Conservation (phyloP, 1,140 invertebrate species). For the Hormaphis cornu region DNA sequence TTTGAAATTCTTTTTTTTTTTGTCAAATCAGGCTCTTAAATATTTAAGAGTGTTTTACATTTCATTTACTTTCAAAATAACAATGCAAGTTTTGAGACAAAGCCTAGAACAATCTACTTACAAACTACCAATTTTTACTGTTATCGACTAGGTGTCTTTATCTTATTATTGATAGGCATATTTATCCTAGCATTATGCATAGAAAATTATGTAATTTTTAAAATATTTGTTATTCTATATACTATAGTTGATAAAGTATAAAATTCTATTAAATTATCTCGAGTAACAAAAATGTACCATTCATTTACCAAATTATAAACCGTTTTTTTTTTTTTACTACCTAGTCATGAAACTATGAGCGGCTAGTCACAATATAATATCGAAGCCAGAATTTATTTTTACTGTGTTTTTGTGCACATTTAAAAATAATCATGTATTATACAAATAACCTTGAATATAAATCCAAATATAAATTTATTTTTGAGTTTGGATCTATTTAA, state of each 20-base stretch:
- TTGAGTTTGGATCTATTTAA: neutral
- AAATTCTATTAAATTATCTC: neutral
- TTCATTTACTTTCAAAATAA: neutral
- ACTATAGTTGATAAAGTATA: neutral
- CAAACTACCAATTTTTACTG: neutral
- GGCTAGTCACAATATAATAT: conserved; percentile 30
- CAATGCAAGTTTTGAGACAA: neutral
- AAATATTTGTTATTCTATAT: neutral
- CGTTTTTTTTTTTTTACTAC: conserved; percentile 1
- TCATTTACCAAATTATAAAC: conserved; percentile 10
- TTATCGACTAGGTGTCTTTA: neutral
- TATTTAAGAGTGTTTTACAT: neutral
- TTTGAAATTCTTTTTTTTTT: too few relatives aligned
- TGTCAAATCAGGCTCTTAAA: too few relatives aligned
- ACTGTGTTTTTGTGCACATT: conserved; percentile 10
- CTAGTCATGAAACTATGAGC: neutral
- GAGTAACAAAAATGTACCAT: conserved; percentile 21
- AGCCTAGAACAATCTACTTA: conserved; percentile 7
- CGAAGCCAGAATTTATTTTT: conserved; percentile 17
- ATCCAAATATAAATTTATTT: conserved; percentile 10
- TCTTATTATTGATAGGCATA: neutral
- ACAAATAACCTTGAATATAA: conserved; percentile 1
- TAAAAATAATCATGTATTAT: conserved; percentile 19
- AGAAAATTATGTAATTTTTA: neutral
- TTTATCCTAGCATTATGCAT: neutral